Evolutionary conservation across 2,113 vertebrate genomes (phyloP), one percentile per base, ranked within the genome.

Genomic region (Coptodon bakossiorum): DNA sequence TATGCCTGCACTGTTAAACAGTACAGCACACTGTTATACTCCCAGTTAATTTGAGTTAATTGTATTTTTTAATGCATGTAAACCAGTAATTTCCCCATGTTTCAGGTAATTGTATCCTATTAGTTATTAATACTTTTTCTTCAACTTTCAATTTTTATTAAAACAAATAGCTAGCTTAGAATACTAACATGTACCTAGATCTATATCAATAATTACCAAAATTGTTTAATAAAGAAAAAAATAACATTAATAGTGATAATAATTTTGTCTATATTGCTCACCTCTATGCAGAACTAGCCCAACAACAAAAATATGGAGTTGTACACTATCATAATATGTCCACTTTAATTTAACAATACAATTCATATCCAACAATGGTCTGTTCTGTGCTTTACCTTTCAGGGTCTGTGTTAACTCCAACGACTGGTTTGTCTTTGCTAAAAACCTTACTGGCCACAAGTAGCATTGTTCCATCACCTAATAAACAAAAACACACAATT

Each of bases 351-450:
- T 50, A 31, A 78, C 73, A 78, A 31, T 78, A 19, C 22, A 61
- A 12, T 17, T 27, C 68, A 27, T 45, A 45, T 45, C 8, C 22
- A 73, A 48, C 34, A 73, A 29, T 48, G 82, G 17, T 9, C 3
- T 48, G 24, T 7, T 76, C 6, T 5, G 24, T 59, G 83, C 24
- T 24, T 97, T 97, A 99, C 99, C 98, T 98, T 92, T 99, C 98
- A 53, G 99, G 99, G 92, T 99, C 99, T 3, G 99, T 99, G 92
- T 99, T 99, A 52, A 99, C 97, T 54, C 98, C 99, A 14, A 99
- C 97, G 66, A 99, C 98, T 52, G 98, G 98, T 91, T 99, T 99
- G 94, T 96, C 96, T 89, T 97, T 97, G 94, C 98, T 98, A 14
- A 98, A 96, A 84, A 99, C 98, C 92, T 99, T 99, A 96, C 98